Evolutionary conservation across 1,140 invertebrate species (phyloP), one percentile per base, ranked within the genome.

Genomic region (Telenomus remus): DNA sequence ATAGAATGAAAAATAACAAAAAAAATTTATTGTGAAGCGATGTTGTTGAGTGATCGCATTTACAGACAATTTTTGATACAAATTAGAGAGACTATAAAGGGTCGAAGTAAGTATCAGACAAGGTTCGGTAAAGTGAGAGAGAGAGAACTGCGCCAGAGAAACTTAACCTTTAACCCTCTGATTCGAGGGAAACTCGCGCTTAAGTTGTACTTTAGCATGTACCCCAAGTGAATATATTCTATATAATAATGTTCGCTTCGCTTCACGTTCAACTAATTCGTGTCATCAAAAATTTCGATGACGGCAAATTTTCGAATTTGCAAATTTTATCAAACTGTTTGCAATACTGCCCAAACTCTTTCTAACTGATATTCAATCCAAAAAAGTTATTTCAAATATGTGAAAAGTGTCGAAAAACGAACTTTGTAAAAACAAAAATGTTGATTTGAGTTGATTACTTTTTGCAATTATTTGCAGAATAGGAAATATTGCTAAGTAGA

Each of bases 141-240:
- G 43, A 44, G 13, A 7, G 12, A 3, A 14, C 43, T 56, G 42
- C 33, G 34, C 19, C 19, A 44, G 16, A 8, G 55, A 63, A 54
- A 71, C 68, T 57, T 71, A 71, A 71, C 68, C 68, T 71, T 64
- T 71, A 64, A 63, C 68, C 68, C 68, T 63, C 68, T 46, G 47
- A 39, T 64, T 64, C 54, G 53, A 53, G 53, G 59, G 47, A 57
- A 63, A 64, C 63, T 43, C 51, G 61, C 47, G 54, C 53, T 59
- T 71, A 69, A 12, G 15, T 59, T 49, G 50, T 54, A 57, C 46
- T 33, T 15, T 16, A 33, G 35, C 50, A 13, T 60, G 27, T 51
- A 50, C 57, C 59, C 57, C 15, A 50, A 71, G 35, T 44, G 56
- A 70, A 55, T 63, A 63, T 63, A 71, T 51, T 63, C 50, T 43